Base-by-base conservation (phyloP, 2,113 vertebrate genomes). In the Atherinomorus stipes region DNA sequence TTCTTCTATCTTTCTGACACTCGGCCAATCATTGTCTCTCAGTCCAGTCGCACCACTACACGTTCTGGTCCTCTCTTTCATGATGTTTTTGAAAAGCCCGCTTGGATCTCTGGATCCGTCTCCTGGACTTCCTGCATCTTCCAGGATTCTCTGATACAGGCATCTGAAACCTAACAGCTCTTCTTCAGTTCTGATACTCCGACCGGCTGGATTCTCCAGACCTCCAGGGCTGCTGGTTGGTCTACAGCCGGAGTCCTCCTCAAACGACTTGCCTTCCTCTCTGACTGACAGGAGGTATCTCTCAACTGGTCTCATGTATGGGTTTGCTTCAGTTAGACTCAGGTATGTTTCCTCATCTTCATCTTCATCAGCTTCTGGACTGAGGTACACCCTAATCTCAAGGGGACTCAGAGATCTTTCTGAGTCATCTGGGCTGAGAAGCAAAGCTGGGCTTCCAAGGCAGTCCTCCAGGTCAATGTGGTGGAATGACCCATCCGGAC, bases 261-360 rank as follows among this genome's bases (percentile, higher is more conserved):
- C n/a, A n/a, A 45, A 49, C 8, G 45, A 45, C 51, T 63, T 60
- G 4, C 11, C 9, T 4, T 64, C 66, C 26, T 72, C 71, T 16
- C 65, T 81, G 37, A 71, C 25, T 2, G 60, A 70, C 1, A 84
- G 44, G 54, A 59, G 16, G 23, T 73, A 73, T 62, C 64, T 84
- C 64, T 76, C 67, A 0, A 65, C 64, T 28, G 64, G 71, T 53
- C 45, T 62, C 2, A 63, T 45, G 0, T 1, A 18, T 59, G 12
- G 1, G 25, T 52, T 49, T 51, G 44, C 72, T 34, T 82, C 68
- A 23, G 65, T 83, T 21, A 65, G 69, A 71, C 13, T 77, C 15
- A 40, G 62, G 2, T 45, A 58, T 23, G 5, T 21, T 12, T 74
- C 69, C 21, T 76, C 45, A 0, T 78, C 23, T 15, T 74, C 61